phyloP scores from a whole-genome alignment of 2,888 invertebrate genomes.

The Sphinx pinastri region DNA sequence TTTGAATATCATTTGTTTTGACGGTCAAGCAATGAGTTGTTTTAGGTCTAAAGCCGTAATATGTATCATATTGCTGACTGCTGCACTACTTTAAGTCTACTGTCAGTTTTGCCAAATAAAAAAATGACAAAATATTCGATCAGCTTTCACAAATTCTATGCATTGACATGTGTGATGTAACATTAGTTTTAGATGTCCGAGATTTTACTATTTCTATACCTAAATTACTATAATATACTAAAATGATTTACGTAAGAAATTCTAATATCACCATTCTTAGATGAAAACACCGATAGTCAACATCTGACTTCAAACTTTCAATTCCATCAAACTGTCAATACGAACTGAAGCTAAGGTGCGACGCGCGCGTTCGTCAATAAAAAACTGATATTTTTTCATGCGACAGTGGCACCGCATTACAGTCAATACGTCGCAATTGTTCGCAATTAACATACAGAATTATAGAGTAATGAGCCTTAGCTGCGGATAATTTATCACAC shows the following conservation, averaged over 20 bases:
- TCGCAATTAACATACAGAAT: conserved; percentile 59
- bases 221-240: too few relatives aligned
- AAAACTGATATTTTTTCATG: conserved; percentile 12
- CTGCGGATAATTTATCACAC: conserved; percentile 26
- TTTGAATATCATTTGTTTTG: neutral
- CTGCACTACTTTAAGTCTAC: too few relatives aligned
- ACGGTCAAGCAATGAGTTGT: neutral
- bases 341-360: conserved; percentile 4
- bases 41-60: neutral
- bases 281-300: too few relatives aligned
- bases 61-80: too few relatives aligned
- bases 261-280: too few relatives aligned
- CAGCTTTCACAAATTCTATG: too few relatives aligned
- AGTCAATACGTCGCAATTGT: conserved; percentile 44
- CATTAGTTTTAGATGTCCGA: too few relatives aligned
- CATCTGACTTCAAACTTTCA: neutral
- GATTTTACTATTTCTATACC: too few relatives aligned
- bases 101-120: too few relatives aligned
- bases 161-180: too few relatives aligned
- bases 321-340: conserved; percentile 3
- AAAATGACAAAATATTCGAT: too few relatives aligned
- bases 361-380: neutral
- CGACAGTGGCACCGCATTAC: conserved; percentile 23
- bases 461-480: conserved; percentile 56
- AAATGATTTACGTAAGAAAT: too few relatives aligned